Evolutionary conservation across 2,888 invertebrate species (phyloP).

Genomic region (Noctuana brunneofusca): DNA sequence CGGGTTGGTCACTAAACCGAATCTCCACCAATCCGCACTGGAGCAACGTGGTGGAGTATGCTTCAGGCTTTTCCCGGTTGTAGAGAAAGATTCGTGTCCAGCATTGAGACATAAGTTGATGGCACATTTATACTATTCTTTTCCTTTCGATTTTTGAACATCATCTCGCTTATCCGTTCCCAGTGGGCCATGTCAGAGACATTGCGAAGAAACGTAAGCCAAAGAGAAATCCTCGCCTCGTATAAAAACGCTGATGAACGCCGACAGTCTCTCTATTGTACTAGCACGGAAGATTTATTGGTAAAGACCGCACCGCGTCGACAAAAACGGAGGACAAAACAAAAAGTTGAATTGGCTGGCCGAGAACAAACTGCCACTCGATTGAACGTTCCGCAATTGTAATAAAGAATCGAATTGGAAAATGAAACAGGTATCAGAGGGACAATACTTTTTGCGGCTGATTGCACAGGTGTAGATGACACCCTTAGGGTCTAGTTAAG

Average conservation of each 20-base stretch:
- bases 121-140: no score
- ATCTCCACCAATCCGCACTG: no score
- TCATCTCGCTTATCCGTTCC: not conserved
- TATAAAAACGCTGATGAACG: conserved; percentile 54
- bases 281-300: conserved; percentile 57
- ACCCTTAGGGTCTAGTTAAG: conserved; percentile 6
- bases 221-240: conserved; percentile 42
- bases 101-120: no score
- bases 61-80: no score
- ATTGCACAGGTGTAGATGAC: no score
- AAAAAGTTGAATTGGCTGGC: conserved; percentile 48
- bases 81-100: no score
- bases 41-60: no score
- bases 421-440: conserved; percentile 4
- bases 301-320: conserved; percentile 52
- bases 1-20: no score
- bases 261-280: conserved; percentile 50
- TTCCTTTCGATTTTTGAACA: not conserved
- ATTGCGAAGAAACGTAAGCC: conserved; percentile 41
- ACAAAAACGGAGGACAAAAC: conserved; percentile 56
- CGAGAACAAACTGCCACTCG: conserved; percentile 51
- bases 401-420: conserved; percentile 56
- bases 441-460: not conserved
- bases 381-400: conserved; percentile 52
- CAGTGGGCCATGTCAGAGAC: conserved; percentile 14